Percentiles rank a stretch among this genome's conserved stretches.
Evolutionary conservation across 2,888 invertebrate species (phyloP).

Genomic region (Cenopis cana): DNA sequence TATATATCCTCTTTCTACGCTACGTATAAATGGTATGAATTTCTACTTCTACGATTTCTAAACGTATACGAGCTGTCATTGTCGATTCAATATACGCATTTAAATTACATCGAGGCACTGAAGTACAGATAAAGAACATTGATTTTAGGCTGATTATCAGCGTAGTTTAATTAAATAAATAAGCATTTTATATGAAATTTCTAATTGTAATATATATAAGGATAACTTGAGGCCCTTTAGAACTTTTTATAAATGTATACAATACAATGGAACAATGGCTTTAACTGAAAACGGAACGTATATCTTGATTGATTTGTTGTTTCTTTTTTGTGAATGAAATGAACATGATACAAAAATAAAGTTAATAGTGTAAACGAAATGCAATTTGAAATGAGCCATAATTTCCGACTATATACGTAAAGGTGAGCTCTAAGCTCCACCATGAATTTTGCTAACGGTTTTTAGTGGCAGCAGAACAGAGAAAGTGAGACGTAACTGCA

Average conservation of each 20-base stretch:
- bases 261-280: not conserved
- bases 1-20: too few relatives aligned
- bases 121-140: not conserved
- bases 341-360: conserved; percentile 29
- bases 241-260: not conserved
- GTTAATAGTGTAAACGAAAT: conserved; percentile 9
- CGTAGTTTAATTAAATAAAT: not conserved
- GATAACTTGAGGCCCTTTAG: not conserved
- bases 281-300: conserved; percentile 15
- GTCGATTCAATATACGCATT: conserved; percentile 15
- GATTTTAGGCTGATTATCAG: not conserved
- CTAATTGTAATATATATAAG: too few relatives aligned
- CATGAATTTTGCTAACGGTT: conserved; percentile 8
- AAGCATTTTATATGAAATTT: not conserved
- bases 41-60: conserved; percentile 3
- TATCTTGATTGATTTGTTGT: conserved; percentile 36
- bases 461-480: not conserved
- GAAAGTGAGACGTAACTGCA: conserved; percentile 9
- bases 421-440: conserved; percentile 17
- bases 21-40: too few relatives aligned
- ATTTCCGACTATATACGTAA: not conserved
- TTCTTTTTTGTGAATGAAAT: conserved; percentile 35
- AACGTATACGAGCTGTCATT: conserved; percentile 17
- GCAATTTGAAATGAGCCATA: conserved; percentile 23
- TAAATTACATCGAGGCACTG: not conserved